phyloP scores from a whole-genome alignment of 2,113 vertebrate species.

The Crotalus horridus region DNA sequence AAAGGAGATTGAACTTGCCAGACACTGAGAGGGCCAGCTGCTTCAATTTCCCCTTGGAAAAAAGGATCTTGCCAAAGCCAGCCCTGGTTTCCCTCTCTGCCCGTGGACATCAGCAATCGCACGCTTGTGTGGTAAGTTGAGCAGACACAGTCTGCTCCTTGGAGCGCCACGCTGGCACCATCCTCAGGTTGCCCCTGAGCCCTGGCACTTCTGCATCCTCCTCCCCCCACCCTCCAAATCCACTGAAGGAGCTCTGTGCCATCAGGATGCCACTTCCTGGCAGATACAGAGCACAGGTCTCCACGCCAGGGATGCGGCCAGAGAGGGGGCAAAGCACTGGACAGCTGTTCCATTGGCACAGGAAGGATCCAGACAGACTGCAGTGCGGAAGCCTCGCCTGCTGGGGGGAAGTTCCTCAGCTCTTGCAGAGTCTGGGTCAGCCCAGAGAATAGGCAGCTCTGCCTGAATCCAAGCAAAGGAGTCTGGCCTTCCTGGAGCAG shows the following conservation, averaged over 20 bases:
- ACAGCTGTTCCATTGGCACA: background rate
- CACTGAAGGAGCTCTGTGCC: background rate
- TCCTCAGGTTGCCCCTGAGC: background rate
- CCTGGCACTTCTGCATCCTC: background rate
- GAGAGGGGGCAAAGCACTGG: background rate
- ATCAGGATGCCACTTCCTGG: background rate
- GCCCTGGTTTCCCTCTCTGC: no score
- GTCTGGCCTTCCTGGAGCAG: background rate
- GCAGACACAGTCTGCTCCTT: background rate
- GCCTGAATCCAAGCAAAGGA: background rate
- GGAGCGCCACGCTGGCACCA: background rate
- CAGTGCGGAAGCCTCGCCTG: background rate
- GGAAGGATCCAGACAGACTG: background rate
- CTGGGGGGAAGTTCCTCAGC: background rate
- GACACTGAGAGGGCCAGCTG: background rate
- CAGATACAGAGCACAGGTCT: background rate
- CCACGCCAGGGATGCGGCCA: background rate
- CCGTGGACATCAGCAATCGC: accelerated
- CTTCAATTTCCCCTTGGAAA: background rate
- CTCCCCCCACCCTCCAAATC: no score
- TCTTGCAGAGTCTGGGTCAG: no score
- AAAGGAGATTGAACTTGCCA: background rate
- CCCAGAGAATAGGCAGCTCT: background rate
- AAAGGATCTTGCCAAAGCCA: no score
- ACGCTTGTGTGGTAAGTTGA: background rate